Evolutionary conservation across 2,113 vertebrate species (phyloP), one percentile per base, ranked within the genome.

Genomic region (Rhizomys pruinosus): DNA sequence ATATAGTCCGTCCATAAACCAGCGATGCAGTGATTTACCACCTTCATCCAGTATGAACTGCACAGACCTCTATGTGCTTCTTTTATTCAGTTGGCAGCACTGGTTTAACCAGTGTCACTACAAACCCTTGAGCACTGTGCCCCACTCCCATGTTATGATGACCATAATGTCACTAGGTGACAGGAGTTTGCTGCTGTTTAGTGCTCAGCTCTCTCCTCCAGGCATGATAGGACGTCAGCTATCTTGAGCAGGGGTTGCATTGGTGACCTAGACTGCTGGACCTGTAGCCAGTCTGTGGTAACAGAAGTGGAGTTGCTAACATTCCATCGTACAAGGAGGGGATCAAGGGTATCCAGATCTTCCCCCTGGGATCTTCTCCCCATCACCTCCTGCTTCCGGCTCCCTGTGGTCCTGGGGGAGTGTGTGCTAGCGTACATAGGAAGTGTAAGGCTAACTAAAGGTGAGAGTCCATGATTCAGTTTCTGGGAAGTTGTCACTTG

Each of bases 1-100:
- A 6, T 11, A 32, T 2, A 2, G 25, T 25, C 9, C 17, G 7
- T 11, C 0, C 39, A 9, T 63, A n/a, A 39, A 6, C 15, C n/a
- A 42, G 78, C 27, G 10, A 29, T 3, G 8, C 2, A 29, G n/a
- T 5, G 37, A 39, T 63, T 23, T 3, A 27, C 29, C 78, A 63
- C 37, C 1, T 1, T 17, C 17, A 5, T 63, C n/a, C 61, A 9
- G 25, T 61, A 8, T 59, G 77, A 59, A 17, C 34, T 15, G 1
- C 55, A 27, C 34, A 37, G 47, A 52, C 55, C 57, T 80, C n/a
- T 27, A 13, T 7, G 72, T 39, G n/a, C 55, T 61, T 52, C 55
- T 61, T 52, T 52, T 52, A 52, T 52, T 52, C 47, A 52, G 47
- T 52, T 52, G 47, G 11, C 47, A 11, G 47, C 47, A 52, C 47